Conservation (phyloP, 2,113 vertebrate genomes). For the Lepisosteus osseus region DNA sequence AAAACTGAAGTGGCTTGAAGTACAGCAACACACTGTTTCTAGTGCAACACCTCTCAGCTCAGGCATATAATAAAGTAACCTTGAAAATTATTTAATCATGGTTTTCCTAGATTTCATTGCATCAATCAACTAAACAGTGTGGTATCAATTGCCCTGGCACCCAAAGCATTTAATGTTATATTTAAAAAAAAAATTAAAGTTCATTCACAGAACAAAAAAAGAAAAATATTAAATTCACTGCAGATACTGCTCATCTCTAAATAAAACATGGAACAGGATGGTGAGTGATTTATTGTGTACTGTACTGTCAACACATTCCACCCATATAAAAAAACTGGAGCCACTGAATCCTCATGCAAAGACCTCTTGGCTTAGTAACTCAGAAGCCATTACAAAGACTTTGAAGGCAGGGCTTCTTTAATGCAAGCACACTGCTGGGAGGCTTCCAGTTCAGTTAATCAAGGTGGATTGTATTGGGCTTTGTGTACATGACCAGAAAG, state of each 20-base stretch:
- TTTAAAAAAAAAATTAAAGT: constrained; percentile 72
- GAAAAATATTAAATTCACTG: constrained; percentile 78
- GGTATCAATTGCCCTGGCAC: constrained; percentile 18
- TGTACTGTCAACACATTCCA: not conserved
- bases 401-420: constrained; percentile 1
- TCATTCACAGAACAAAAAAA: constrained; percentile 84
- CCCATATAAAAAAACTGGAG: constrained; percentile 5
- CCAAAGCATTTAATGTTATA: constrained; percentile 55
- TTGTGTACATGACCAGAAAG: not conserved
- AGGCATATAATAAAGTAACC: not conserved
- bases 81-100: no score
- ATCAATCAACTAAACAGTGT: not conserved
- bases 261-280: constrained; percentile 6
- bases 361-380: not conserved
- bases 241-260: constrained; percentile 84
- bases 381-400: not conserved
- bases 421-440: not conserved
- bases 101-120: no score
- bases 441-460: constrained; percentile 5
- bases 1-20: no score
- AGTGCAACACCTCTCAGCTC: not conserved
- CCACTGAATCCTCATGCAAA: not conserved
- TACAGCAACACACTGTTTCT: not conserved
- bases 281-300: constrained; percentile 11
- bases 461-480: not conserved